Base-by-base conservation (phyloP, 1,140 invertebrate genomes). In the Asobara japonica region DNA sequence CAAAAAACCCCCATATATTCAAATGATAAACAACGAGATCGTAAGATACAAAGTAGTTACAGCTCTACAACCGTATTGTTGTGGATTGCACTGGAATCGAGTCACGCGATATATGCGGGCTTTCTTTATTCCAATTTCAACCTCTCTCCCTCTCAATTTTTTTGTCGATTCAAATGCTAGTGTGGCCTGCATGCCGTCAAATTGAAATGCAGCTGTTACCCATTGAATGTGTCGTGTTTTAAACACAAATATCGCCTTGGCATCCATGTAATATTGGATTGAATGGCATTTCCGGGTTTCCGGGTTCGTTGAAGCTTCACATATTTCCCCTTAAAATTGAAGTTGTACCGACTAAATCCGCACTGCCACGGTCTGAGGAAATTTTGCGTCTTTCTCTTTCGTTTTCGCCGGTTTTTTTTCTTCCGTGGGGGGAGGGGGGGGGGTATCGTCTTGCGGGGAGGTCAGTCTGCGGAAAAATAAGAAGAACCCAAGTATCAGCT, bases 121-220 rank as follows among this genome's bases (percentile, higher is more conserved):
- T 18, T 56, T 18, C 51, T 56, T 56, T 18, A 56, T 2, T 56
- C 25, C 20, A 56, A 22, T 56, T 27, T n/a, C 41, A n/a, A 20
- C 20, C 16, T 56, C 13, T 22, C 20, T 22, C 22, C 16, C 22
- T 56, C 20, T 10, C 10, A 56, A 20, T 62, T 30, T 30, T 62
- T 27, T 27, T 11, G 4, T 27, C 11, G 3, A 62, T 62, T n/a
- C 13, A 16, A 62, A 29, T 8, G 60, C 27, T 18, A 7, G 25
- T 27, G 27, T n/a, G 29, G n/a, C 60, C 60, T 31, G 60, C 60
- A 62, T 62, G 29, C 27, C 60, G 60, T 27, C 27, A 62, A 61
- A 61, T 69, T 69, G 13, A 51, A 71, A 62, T 13, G 69, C 69
- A 71, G 69, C 69, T 71, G 69, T 71, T 71, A 48, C 69, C 38